Conservation (phyloP, 2,797 vertebrate species). For the Neosilurus hyrtlii region DNA sequence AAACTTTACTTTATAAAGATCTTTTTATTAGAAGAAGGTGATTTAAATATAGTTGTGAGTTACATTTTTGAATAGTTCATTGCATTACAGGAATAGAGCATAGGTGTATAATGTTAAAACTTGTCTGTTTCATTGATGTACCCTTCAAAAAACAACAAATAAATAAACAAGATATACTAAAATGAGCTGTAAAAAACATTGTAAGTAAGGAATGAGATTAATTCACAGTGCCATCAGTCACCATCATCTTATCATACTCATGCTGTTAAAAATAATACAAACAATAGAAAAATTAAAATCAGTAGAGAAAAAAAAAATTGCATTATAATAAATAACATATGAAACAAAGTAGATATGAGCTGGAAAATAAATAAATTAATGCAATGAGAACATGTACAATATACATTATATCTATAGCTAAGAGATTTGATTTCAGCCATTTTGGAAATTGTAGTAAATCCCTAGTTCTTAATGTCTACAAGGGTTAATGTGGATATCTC, state of each 20-base stretch:
- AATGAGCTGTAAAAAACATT: not conserved
- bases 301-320: not conserved
- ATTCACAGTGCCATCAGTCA: constrained; percentile 2
- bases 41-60: not conserved
- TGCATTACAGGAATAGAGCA: constrained; percentile 32
- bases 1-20: constrained; percentile 4
- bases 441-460: constrained; percentile 4
- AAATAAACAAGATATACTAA: constrained; percentile 20
- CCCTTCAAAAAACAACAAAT: constrained; percentile 3
- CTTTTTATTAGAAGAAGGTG: constrained; percentile 12
- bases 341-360: not conserved
- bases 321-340: constrained; percentile 47
- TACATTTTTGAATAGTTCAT: constrained; percentile 26
- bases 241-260: not conserved
- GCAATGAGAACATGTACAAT: not conserved
- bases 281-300: not conserved
- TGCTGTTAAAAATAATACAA: not conserved
- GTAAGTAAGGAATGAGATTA: constrained; percentile 12
- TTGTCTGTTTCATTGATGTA: not conserved
- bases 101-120: not conserved
- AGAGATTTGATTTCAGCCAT: not conserved
- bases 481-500: not conserved
- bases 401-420: not conserved
- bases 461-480: not conserved
- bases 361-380: not conserved